phyloP scores from a whole-genome alignment of 2,797 vertebrate species.

The Bovichtus diacanthus region DNA sequence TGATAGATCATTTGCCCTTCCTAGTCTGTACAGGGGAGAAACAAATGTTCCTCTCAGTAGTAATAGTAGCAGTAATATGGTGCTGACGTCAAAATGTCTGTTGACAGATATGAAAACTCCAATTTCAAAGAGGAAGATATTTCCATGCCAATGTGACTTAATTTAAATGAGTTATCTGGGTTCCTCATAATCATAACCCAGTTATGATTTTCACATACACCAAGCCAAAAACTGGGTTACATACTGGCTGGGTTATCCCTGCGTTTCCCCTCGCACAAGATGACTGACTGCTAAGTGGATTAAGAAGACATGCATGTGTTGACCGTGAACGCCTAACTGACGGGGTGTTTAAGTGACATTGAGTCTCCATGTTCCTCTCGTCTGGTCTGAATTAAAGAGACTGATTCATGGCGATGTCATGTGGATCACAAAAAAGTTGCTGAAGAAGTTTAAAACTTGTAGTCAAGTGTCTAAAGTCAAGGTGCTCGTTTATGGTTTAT shows the following conservation, averaged over 20 bases:
- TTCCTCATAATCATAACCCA: conserved; percentile 48
- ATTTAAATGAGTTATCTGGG: conserved; percentile 31
- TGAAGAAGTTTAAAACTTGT: conserved; percentile 54
- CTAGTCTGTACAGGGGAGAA: not conserved
- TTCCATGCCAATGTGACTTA: not conserved
- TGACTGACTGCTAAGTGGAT: conserved; percentile 1
- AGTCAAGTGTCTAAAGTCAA: conserved; percentile 56
- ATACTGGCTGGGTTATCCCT: not conserved
- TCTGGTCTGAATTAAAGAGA: conserved; percentile 10
- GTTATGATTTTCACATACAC: conserved; percentile 45
- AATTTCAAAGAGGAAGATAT: not conserved
- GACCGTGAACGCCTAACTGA: not conserved
- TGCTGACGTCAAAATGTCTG: not conserved
- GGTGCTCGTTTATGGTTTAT: conserved; percentile 70
- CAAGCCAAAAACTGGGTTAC: conserved; percentile 43
- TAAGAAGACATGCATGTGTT: not conserved
- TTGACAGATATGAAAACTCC: not conserved
- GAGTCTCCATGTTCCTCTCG: not conserved
- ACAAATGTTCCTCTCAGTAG: not conserved
- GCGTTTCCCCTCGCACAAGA: not conserved
- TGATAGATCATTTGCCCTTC: not conserved
- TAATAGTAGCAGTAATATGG: not conserved
- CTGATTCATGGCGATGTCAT: conserved; percentile 40
- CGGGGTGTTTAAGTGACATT: conserved; percentile 2
- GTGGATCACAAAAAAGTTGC: conserved; percentile 46